These are phyloP conservation scores for Pachycephus smyrnensis DNA, from an alignment of 2,888 invertebrate species.

Conservation along the genomic window DNA sequence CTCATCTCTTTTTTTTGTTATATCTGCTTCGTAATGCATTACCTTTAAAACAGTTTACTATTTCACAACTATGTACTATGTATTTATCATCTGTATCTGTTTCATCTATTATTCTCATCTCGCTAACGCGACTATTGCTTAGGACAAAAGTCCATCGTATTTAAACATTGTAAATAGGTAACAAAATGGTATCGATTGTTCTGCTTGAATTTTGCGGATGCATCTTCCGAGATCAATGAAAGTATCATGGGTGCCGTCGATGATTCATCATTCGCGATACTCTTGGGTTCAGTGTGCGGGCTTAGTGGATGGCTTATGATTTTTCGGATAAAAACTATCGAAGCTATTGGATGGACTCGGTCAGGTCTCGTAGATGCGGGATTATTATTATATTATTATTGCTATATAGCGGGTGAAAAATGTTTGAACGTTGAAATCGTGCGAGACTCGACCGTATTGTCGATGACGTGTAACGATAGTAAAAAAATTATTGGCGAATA, in stretches of 20 bases:
- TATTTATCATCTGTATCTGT: slow-evolving; percentile 5
- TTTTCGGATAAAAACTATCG: neutral
- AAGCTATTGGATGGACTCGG: neutral
- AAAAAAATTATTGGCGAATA: too few species aligned
- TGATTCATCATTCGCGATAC: neutral
- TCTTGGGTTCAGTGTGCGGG: neutral
- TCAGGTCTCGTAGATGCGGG: neutral
- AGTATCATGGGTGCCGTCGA: neutral
- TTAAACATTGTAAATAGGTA: slow-evolving; percentile 66
- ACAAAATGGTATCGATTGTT: slow-evolving; percentile 65
- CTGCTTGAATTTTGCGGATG: slow-evolving; percentile 23
- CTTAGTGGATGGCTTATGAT: neutral
- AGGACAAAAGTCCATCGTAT: slow-evolving; percentile 59
- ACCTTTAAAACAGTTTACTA: neutral
- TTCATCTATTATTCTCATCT: slow-evolving; percentile 29
- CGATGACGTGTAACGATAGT: neutral
- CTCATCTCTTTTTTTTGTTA: slow-evolving; percentile 31
- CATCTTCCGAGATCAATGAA: neutral
- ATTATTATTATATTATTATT: neutral
- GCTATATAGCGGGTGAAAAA: neutral
- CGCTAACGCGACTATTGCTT: slow-evolving; percentile 58
- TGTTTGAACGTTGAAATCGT: neutral
- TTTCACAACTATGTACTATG: neutral
- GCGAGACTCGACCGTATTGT: neutral
- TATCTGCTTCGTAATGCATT: neutral